Evolutionary conservation across 1,140 invertebrate genomes (phyloP).

Genomic region (Acyrthosiphon pisum): DNA sequence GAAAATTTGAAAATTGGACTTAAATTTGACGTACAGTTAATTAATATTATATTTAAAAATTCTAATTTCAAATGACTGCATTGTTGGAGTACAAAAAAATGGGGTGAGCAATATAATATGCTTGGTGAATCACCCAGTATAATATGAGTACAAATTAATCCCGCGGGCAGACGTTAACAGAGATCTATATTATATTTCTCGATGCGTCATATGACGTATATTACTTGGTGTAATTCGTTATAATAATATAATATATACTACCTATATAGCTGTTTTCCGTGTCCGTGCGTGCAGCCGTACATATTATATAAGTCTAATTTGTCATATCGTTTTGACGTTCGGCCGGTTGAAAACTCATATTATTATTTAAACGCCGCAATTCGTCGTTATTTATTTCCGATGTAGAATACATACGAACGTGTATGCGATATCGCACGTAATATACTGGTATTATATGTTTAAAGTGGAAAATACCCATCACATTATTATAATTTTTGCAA

Average conservation of each 20-base stretch:
- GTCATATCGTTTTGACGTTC: slow-evolving; percentile 19
- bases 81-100: too few relatives aligned
- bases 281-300: neutral
- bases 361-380: neutral
- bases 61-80: too few relatives aligned
- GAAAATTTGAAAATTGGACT: too few relatives aligned
- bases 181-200: neutral
- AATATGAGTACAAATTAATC: neutral
- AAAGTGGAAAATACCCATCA: neutral
- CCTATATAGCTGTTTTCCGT: neutral
- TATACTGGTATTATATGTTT: neutral
- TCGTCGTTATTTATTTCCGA: neutral
- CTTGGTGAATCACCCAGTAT: neutral
- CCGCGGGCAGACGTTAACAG: neutral
- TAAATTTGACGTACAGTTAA: too few relatives aligned
- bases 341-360: neutral
- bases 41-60: too few relatives aligned
- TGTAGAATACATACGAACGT: neutral
- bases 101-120: too few relatives aligned
- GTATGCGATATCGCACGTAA: neutral
- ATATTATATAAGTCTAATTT: neutral
- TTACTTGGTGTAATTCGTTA: neutral
- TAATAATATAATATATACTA: neutral
- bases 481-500: slow-evolving; percentile 28
- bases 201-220: neutral